phyloP scores from a whole-genome alignment of 2,888 invertebrate genomes.

The Epinotia demarniana region DNA sequence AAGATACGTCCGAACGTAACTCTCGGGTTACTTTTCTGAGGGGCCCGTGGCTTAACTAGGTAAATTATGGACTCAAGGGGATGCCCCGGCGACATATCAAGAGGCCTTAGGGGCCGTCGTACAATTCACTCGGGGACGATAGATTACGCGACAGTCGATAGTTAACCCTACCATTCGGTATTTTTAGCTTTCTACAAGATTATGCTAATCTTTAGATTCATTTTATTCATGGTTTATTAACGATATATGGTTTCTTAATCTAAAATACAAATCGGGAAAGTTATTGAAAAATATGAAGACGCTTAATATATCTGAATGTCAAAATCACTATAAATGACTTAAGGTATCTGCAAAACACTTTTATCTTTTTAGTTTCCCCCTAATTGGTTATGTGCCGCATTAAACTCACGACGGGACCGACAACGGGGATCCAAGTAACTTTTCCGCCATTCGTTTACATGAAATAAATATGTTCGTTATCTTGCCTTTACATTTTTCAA shows the following conservation, averaged over 20 bases:
- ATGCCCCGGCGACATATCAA: constrained; percentile 74
- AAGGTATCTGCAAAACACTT: constrained; percentile 40
- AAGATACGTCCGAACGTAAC: constrained; percentile 36
- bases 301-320: neutral
- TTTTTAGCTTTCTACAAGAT: constrained; percentile 41
- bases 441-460: constrained; percentile 8
- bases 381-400: neutral
- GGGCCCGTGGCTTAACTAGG: constrained; percentile 58
- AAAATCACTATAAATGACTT: constrained; percentile 16
- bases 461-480: constrained; percentile 8
- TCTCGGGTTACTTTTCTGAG: constrained; percentile 52
- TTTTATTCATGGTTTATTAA: constrained; percentile 45
- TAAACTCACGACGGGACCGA: neutral
- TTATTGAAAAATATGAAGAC: too few species aligned
- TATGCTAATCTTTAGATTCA: constrained; percentile 38
- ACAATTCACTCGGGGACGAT: constrained; percentile 69
- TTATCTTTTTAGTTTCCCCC: neutral
- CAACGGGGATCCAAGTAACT: constrained; percentile 7
- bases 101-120: constrained; percentile 63
- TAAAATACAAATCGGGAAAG: too few species aligned
- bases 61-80: constrained; percentile 75
- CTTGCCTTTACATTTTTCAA: constrained; percentile 52
- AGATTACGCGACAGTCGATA: constrained; percentile 71
- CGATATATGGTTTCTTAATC: neutral
- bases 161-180: constrained; percentile 62